phyloP scores from a whole-genome alignment of 2,113 vertebrate genomes.

The Rhodinocichla rosea region DNA sequence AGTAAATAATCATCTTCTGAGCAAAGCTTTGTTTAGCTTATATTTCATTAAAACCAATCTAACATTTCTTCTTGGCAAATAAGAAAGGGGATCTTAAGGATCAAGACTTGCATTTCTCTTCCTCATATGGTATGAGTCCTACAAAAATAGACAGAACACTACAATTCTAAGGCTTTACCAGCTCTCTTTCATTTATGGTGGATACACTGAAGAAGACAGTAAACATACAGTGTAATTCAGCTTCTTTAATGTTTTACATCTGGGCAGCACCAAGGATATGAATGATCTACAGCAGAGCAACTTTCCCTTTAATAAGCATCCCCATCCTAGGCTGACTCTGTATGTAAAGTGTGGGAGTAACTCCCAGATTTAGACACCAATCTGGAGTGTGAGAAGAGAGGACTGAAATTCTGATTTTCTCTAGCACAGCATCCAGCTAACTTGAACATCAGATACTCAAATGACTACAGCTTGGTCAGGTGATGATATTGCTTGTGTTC shows the following conservation, averaged over 20 bases:
- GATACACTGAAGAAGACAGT: not conserved
- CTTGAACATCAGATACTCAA: not conserved
- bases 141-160: not conserved
- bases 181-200: not conserved
- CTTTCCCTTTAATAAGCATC: slow-evolving; percentile 57
- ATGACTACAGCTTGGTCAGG: slow-evolving; percentile 27
- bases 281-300: not conserved
- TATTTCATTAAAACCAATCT: not conserved
- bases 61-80: not conserved
- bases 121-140: not conserved
- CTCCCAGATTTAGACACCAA: slow-evolving; percentile 63
- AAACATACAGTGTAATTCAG: not conserved
- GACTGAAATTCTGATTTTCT: slow-evolving; percentile 51
- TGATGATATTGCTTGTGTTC: not conserved
- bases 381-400: slow-evolving; percentile 37
- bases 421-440: slow-evolving; percentile 23
- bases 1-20: slow-evolving; percentile 1
- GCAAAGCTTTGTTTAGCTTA: not conserved
- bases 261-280: not conserved
- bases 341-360: slow-evolving; percentile 56
- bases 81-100: not conserved
- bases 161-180: not conserved
- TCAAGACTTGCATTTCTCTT: not conserved
- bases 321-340: slow-evolving; percentile 19
- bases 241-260: not conserved